Base-by-base conservation (phyloP, 1,140 invertebrate genomes). In the Colletes gigas region DNA sequence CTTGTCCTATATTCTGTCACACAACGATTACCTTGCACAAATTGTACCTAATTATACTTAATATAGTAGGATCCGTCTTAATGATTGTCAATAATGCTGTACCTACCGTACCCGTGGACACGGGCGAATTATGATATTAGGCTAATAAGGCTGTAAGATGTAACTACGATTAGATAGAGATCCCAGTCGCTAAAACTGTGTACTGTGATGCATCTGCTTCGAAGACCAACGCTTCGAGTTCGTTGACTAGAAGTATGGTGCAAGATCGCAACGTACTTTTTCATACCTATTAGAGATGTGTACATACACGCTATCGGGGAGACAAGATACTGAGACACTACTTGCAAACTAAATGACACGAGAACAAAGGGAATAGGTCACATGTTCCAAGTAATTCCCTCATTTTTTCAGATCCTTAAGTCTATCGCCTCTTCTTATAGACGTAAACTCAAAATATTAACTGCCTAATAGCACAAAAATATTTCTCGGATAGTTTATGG, bases 81-180 rank as follows among this genome's bases (percentile, higher is more conserved):
- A 92, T 91, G 83, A 91, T 92, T 89, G 90, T 92, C 90, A 92
- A 92, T 92, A 92, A 92, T 68, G 86, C 84, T 89, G 87, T 91
- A 91, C 88, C 86, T 91, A 92, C 76, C 78, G 82, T 84, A 55
- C 75, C 72, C 79, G 70, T 79, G 63, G 50, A 73, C 57, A 69
- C 80, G 83, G 57, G 47, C 55, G 68, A 59, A 78, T 82, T 84
- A 78, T 75, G 78, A 80, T 77, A 85, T 72, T 73, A 75, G 83
- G 72, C 68, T 88, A 67, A 81, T 70, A 85, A 89, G 86, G 84
- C 85, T 90, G 81, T 89, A 86, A 89, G 84, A 84, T 62, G 84
- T 82, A 86, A 86, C 82, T 87, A 86, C 78, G 85, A 89, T 82
- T 83, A 88, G 83, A 47, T 82, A 65, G 81, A 82, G 70, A 41